These are phyloP conservation scores for Drosophila kokeensis DNA, from an alignment of 2,888 invertebrate species.

Conservation along the genomic window DNA sequence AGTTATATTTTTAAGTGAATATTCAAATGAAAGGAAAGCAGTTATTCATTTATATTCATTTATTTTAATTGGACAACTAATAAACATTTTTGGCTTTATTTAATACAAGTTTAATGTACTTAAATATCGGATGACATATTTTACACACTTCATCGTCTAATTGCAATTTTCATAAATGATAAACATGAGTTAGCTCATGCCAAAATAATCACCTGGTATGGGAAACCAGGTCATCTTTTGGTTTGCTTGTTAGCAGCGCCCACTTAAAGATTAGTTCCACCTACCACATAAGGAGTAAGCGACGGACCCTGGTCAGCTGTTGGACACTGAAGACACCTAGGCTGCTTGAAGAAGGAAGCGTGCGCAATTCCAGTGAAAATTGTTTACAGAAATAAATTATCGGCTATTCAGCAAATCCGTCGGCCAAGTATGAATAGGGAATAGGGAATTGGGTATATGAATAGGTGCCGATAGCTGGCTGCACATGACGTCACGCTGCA, in stretches of 20 bases:
- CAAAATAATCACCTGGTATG: slow-evolving; percentile 51
- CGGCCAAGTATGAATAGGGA: slow-evolving; percentile 6
- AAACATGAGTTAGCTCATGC: slow-evolving; percentile 47
- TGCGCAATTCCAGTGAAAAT: slow-evolving; percentile 70
- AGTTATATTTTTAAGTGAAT: not conserved
- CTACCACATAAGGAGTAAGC: slow-evolving; percentile 36
- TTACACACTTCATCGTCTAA: not conserved
- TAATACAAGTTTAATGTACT: not conserved
- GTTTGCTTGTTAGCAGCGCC: slow-evolving; percentile 70
- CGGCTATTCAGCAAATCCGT: slow-evolving; percentile 63
- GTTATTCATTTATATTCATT: no score
- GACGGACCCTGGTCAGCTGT: slow-evolving; percentile 71
- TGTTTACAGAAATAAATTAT: slow-evolving; percentile 82
- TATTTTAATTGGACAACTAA: not conserved
- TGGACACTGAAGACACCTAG: slow-evolving; percentile 42
- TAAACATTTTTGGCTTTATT: not conserved
- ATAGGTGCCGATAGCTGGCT: slow-evolving; percentile 55
- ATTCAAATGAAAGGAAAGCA: not conserved
- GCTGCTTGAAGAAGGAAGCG: slow-evolving; percentile 33
- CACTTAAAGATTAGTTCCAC: slow-evolving; percentile 78
- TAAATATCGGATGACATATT: not conserved
- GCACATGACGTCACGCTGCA: slow-evolving; percentile 73
- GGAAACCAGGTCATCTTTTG: slow-evolving; percentile 8
- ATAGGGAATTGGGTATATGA: slow-evolving; percentile 2
- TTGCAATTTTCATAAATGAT: not conserved